These are phyloP conservation scores for Drosophila obscura DNA, from an alignment of 1,140 invertebrate genomes.

Conservation along the genomic window DNA sequence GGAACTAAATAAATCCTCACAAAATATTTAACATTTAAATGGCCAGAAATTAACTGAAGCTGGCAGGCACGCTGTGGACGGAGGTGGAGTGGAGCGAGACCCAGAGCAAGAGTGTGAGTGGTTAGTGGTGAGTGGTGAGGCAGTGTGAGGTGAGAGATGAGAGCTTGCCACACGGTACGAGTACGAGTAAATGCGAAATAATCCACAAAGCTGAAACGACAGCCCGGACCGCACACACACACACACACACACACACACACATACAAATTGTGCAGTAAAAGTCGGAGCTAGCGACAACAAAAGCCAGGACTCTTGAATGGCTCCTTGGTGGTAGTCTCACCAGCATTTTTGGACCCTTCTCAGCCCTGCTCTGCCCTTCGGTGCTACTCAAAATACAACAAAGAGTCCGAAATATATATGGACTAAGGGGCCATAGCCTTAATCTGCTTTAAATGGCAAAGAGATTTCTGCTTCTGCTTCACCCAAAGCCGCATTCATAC, in stretches of 20 bases:
- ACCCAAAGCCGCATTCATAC: slow-evolving; percentile 64
- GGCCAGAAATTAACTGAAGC: slow-evolving; percentile 63
- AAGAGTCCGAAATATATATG: slow-evolving; percentile 34
- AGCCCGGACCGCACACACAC: slow-evolving; percentile 32
- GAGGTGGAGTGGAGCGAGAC: background rate
- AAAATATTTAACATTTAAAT: slow-evolving; percentile 78
- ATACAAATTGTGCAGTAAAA: slow-evolving; percentile 59
- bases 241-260: slow-evolving; percentile 23
- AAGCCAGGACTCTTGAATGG: slow-evolving; percentile 62
- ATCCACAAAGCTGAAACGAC: slow-evolving; percentile 66
- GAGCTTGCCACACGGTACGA: slow-evolving; percentile 21
- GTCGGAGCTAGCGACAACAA: slow-evolving; percentile 71
- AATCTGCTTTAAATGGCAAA: slow-evolving; percentile 76
- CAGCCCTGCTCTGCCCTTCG: background rate
- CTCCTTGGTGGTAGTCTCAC: slow-evolving; percentile 1
- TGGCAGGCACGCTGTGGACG: slow-evolving; percentile 24
- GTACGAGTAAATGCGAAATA: slow-evolving; percentile 62
- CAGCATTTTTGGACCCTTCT: too few species aligned
- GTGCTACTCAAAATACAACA: slow-evolving; percentile 20
- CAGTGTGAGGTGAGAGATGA: background rate
- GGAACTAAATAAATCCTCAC: slow-evolving; percentile 50
- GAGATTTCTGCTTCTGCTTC: slow-evolving; percentile 43
- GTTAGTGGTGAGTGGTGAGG: background rate
- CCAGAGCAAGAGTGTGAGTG: too few species aligned
- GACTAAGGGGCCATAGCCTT: slow-evolving; percentile 42